Conservation (phyloP, 2,797 vertebrate genomes). For the Anisognathus igniventris region DNA sequence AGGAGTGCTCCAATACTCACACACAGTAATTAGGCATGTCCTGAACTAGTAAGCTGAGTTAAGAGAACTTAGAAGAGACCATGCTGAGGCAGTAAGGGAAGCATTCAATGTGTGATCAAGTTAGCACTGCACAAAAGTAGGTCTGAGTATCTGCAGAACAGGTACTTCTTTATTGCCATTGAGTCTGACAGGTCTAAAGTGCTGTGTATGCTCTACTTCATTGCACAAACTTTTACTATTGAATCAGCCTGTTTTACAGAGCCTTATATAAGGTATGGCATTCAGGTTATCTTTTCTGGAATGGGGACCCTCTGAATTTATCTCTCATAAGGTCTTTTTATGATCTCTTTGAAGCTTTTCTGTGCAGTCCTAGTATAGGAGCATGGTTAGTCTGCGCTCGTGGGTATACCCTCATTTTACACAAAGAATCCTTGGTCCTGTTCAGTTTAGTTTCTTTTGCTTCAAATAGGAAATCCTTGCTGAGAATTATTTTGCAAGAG, state of each 20-base stretch:
- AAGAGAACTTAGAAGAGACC: neutral
- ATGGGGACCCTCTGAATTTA: neutral
- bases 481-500: neutral
- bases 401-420: neutral
- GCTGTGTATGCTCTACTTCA: neutral
- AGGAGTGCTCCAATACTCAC: neutral
- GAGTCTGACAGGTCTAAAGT: neutral
- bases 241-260: constrained; percentile 42
- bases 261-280: neutral
- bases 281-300: constrained; percentile 1
- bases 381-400: neutral
- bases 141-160: neutral
- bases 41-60: neutral
- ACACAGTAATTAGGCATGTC: neutral
- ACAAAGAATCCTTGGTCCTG: neutral
- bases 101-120: neutral
- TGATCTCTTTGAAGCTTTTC: neutral
- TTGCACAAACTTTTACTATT: neutral
- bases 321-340: neutral
- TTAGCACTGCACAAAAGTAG: neutral
- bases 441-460: neutral
- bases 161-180: constrained; percentile 1
- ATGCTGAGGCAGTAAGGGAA: neutral
- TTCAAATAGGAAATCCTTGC: neutral
- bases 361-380: neutral